phyloP scores from a whole-genome alignment of 2,888 invertebrate species.

The Erebia aethiops region DNA sequence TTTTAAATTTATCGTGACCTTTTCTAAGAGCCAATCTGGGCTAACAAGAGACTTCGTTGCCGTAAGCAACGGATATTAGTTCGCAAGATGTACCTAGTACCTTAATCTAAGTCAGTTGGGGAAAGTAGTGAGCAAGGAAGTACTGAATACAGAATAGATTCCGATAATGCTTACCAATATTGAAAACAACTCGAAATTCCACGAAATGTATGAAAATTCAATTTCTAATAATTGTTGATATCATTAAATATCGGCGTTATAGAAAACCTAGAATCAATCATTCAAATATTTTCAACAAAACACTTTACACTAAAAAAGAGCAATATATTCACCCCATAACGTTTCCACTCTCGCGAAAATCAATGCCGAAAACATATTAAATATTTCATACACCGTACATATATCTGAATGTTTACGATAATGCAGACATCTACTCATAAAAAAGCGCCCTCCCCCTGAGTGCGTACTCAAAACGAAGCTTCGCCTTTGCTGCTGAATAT shows the following conservation, averaged over 20 bases:
- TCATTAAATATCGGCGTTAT: neutral
- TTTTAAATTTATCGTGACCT: too few relatives aligned
- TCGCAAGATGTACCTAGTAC: too few relatives aligned
- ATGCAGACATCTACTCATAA: slow-evolving; percentile 73
- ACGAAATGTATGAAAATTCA: too few relatives aligned
- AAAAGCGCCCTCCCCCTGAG: slow-evolving; percentile 66
- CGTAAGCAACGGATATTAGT: too few relatives aligned
- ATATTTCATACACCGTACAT: slow-evolving; percentile 48
- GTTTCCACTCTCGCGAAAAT: slow-evolving; percentile 30
- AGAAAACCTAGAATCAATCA: neutral
- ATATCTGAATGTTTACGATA: slow-evolving; percentile 72
- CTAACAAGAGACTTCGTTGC: too few relatives aligned
- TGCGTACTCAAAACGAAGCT: slow-evolving; percentile 78
- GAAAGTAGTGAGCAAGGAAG: too few relatives aligned
- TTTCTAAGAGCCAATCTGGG: too few relatives aligned
- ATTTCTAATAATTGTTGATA: too few relatives aligned
- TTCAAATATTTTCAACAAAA: neutral
- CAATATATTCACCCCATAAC: slow-evolving; percentile 21
- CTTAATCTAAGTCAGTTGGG: too few relatives aligned
- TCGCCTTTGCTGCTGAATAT: slow-evolving; percentile 74
- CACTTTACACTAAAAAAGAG: neutral
- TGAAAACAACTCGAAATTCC: too few relatives aligned
- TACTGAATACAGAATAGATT: too few relatives aligned
- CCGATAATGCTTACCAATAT: too few relatives aligned
- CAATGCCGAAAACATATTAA: slow-evolving; percentile 44